Conservation (phyloP, 2,888 invertebrate species). For the Hanleya hanleyi region DNA sequence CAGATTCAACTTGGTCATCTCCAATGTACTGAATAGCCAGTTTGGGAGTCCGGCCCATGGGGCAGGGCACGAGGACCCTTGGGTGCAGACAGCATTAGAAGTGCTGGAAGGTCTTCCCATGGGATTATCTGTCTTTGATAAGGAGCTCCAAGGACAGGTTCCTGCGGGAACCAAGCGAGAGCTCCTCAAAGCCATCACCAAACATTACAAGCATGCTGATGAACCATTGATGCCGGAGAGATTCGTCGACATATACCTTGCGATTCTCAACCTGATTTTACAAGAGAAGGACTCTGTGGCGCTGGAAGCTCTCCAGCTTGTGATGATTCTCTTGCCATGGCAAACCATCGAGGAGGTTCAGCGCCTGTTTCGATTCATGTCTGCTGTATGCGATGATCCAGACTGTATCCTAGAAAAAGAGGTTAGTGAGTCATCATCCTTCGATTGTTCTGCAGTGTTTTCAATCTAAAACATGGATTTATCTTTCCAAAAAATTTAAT, state of each 20-base stretch:
- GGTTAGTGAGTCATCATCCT: no score
- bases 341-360: slow-evolving; percentile 63
- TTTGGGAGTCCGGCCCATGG: slow-evolving; percentile 14
- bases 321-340: slow-evolving; percentile 62
- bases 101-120: slow-evolving; percentile 3
- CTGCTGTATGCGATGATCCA: slow-evolving; percentile 51
- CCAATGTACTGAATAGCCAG: slow-evolving; percentile 56
- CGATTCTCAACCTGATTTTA: slow-evolving; percentile 65
- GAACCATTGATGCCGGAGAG: slow-evolving; percentile 63
- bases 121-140: slow-evolving; percentile 53
- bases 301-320: slow-evolving; percentile 63
- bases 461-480: no score
- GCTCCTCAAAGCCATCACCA: slow-evolving; percentile 61
- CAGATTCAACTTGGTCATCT: slow-evolving; percentile 38
- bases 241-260: slow-evolving; percentile 67
- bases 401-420: slow-evolving; percentile 50
- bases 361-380: slow-evolving; percentile 65
- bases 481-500: no score
- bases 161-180: slow-evolving; percentile 57
- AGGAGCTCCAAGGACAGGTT: slow-evolving; percentile 49
- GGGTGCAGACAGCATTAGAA: slow-evolving; percentile 56
- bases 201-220: slow-evolving; percentile 50
- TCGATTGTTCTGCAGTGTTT: no score
- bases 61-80: slow-evolving; percentile 47
- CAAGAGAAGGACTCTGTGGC: slow-evolving; percentile 51